Conservation (phyloP, 2,797 vertebrate genomes). For the Tangara arthus region DNA sequence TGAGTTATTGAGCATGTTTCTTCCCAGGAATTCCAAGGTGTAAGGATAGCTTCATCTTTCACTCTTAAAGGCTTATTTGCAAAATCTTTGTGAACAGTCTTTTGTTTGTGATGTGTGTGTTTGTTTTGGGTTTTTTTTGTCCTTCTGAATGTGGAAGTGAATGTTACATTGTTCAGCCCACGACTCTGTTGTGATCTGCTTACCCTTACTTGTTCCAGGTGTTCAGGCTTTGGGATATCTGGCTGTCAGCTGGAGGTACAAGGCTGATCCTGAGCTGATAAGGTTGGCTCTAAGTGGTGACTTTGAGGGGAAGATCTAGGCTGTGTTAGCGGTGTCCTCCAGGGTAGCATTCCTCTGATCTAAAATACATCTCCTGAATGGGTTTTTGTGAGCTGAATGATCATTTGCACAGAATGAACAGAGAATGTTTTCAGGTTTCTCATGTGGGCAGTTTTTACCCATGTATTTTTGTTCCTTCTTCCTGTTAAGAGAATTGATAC, state of each 20-base stretch:
- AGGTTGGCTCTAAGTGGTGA: neutral
- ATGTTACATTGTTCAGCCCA: neutral
- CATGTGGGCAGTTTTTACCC: neutral
- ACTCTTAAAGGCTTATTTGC: neutral
- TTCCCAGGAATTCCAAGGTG: neutral
- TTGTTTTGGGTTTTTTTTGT: neutral
- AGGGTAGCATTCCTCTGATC: neutral
- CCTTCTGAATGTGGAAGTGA: neutral
- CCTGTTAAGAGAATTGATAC: neutral
- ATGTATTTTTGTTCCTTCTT: neutral
- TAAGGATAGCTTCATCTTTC: neutral
- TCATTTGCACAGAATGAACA: neutral
- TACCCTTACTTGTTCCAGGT: neutral
- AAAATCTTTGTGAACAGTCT: neutral
- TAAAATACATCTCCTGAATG: neutral
- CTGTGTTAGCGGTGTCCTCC: neutral
- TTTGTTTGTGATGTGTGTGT: neutral
- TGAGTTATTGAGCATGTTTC: neutral
- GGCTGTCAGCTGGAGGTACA: neutral
- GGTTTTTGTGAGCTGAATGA: neutral
- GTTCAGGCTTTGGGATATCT: neutral
- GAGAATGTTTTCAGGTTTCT: neutral
- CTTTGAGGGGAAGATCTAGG: neutral
- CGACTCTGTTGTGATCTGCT: neutral
- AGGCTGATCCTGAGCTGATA: neutral